Percentiles rank a stretch among this genome's conserved stretches.
Evolutionary conservation across 2,888 invertebrate genomes (phyloP).

Genomic region (Aphodius granarius): DNA sequence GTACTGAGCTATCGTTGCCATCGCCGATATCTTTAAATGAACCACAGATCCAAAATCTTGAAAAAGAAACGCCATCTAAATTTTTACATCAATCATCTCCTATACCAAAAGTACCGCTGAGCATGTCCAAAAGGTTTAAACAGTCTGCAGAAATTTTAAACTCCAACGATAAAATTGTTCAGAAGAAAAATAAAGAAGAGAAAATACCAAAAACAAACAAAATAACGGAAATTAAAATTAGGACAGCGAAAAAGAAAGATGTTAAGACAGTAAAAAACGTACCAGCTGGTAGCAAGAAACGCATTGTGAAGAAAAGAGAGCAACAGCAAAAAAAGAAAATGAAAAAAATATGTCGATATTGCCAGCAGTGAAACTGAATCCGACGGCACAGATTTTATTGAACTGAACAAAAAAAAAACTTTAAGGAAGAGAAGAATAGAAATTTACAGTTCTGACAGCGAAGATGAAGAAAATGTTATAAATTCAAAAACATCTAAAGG

Average conservation of each 20-base stretch:
- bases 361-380: not conserved
- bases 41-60: not conserved
- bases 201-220: not conserved
- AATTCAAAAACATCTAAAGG: not conserved
- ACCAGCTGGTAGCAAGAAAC: not conserved
- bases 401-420: not conserved
- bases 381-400: not conserved
- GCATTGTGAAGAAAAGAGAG: not conserved
- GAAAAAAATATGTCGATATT: not conserved
- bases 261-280: not conserved
- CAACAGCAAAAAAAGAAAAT: not conserved
- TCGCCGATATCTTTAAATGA: not conserved
- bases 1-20: not conserved
- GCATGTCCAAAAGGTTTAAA: not conserved
- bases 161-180: not conserved
- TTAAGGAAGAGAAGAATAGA: not conserved
- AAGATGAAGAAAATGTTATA: not conserved
- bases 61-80: not conserved
- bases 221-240: not conserved
- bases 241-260: not conserved
- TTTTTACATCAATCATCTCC: not conserved
- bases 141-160: not conserved
- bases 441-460: not conserved
- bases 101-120: not conserved
- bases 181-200: not conserved